Evolutionary conservation across 2,113 vertebrate genomes (phyloP).

Genomic region (Sphaerodactylus townsendi): DNA sequence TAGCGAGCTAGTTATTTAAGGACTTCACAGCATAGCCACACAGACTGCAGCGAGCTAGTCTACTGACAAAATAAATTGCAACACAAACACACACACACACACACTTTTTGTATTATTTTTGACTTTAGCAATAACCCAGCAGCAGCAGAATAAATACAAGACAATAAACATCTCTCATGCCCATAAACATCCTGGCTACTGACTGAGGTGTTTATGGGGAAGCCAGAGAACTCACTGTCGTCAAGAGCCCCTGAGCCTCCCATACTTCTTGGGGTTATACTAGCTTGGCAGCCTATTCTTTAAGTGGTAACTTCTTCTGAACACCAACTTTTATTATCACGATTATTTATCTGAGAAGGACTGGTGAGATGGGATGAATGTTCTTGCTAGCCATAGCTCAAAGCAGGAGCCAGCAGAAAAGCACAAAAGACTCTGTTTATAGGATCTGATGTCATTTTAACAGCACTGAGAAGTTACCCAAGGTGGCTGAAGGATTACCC

Average conservation of each 20-base stretch:
- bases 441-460: slow-evolving; percentile 46
- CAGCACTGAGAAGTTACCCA: slow-evolving; percentile 13
- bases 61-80: slow-evolving; percentile 6
- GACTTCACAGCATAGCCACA: slow-evolving; percentile 3
- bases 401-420: slow-evolving; percentile 32
- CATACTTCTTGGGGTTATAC: slow-evolving; percentile 36
- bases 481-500: slow-evolving; percentile 24
- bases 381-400: slow-evolving; percentile 49
- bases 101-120: slow-evolving; percentile 16
- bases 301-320: slow-evolving; percentile 35
- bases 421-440: slow-evolving; percentile 32
- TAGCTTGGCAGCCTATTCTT: slow-evolving; percentile 23
- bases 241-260: slow-evolving; percentile 35
- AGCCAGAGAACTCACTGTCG: slow-evolving; percentile 31
- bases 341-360: slow-evolving; percentile 61
- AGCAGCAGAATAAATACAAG: slow-evolving; percentile 44
- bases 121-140: slow-evolving; percentile 33
- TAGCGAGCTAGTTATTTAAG: slow-evolving; percentile 1
- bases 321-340: slow-evolving; percentile 18
- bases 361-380: slow-evolving; percentile 36
- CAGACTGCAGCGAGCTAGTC: not conserved
- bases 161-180: slow-evolving; percentile 45
- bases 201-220: slow-evolving; percentile 44
- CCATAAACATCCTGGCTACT: slow-evolving; percentile 43
- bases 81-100: slow-evolving; percentile 4